A percentile compares a stretch with the other conserved stretches of the same genome.
Conservation (phyloP, 1,140 invertebrate species). For the Dendrolimus punctatus region DNA sequence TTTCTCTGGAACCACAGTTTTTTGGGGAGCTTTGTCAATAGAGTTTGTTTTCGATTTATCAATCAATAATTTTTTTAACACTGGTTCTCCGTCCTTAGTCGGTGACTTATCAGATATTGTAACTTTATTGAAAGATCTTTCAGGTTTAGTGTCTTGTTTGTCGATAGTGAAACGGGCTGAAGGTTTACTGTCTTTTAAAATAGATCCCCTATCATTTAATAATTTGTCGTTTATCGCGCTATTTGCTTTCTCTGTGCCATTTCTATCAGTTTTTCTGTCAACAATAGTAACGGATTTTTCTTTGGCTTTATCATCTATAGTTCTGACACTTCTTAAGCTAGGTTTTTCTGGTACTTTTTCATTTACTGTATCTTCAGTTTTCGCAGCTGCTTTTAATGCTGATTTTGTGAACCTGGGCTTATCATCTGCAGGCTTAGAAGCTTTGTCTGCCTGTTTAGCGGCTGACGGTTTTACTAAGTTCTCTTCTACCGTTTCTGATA, state of each 20-base stretch:
- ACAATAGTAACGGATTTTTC: slow-evolving; percentile 56
- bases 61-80: no score
- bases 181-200: slow-evolving; percentile 31
- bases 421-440: slow-evolving; percentile 35
- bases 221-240: slow-evolving; percentile 34
- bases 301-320: slow-evolving; percentile 55
- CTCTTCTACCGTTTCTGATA: slow-evolving; percentile 42
- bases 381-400: slow-evolving; percentile 39
- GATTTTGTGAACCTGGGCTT: slow-evolving; percentile 53
- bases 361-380: slow-evolving; percentile 31
- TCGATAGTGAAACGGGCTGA: no score
- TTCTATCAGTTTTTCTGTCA: slow-evolving; percentile 49
- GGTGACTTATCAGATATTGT: no score
- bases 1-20: slow-evolving; percentile 1
- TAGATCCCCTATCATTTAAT: slow-evolving; percentile 29
- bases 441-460: slow-evolving; percentile 48
- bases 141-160: no score
- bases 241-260: slow-evolving; percentile 36
- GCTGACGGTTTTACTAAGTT: slow-evolving; percentile 55
- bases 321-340: slow-evolving; percentile 46
- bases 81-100: no score
- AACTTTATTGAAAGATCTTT: no score
- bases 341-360: slow-evolving; percentile 51
- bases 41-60: no score
- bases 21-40: neutral